Base-by-base conservation (phyloP, 2,113 vertebrate genomes). In the Sinocyclocheilus grahami region DNA sequence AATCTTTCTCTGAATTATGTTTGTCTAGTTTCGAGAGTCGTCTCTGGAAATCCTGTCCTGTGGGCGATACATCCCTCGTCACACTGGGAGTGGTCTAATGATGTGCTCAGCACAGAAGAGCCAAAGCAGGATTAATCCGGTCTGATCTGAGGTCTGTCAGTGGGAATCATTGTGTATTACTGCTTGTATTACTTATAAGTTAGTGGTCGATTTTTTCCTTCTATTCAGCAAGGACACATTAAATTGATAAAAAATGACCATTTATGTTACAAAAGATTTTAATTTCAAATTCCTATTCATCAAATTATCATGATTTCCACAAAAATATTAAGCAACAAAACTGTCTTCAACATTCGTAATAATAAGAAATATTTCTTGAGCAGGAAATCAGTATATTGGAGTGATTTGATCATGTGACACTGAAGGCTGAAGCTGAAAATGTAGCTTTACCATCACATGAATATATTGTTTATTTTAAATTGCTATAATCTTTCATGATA, bases 11-110 rank as follows among this genome's bases (percentile, higher is more conserved):
- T 46, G 5, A 0, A 33, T 0, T 84, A 5, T 86, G 13, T 82
- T 58, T 62, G 48, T 20, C 30, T 86, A 94, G 94, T 93, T 94
- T 33, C 91, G 90, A 6, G 92, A 94, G 4, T 88, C 88, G 4
- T 37, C 93, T 69, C 85, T 94, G 90, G 92, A 94, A 88, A 85
- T 91, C 55, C 83, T 95, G 77, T 92, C 92, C 0, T 94, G 93
- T 4, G 91, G 94, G 65, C 88, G 42, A 22, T 93, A 91, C 85
- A 86, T 91, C 24, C 88, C 92, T 83, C 90, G 62, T 0, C 83
- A 69, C 5, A 12, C 46, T 3, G 82, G 84, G 79, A 88, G 85
- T 78, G 89, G 53, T 85, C 76, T 93, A 85, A 83, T 51, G 87
- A 91, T 92, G 91, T 46, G 14, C 7, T n/a, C 89, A 71, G 12